A percentile compares a stretch with the other conserved stretches of the same genome.
phyloP scores from a whole-genome alignment of 2,113 vertebrate species.

The Indicator indicator region DNA sequence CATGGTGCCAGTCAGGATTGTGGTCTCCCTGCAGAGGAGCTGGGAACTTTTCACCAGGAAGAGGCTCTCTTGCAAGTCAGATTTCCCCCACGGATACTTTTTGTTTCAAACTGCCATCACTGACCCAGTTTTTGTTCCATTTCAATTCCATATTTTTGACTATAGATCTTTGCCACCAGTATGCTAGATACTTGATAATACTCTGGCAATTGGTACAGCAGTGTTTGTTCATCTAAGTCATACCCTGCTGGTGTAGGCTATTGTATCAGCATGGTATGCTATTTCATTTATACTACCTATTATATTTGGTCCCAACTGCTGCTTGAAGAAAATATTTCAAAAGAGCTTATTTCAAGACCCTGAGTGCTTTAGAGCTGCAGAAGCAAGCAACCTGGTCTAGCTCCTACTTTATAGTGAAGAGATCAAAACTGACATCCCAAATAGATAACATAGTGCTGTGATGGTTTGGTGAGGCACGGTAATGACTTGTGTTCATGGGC shows the following conservation, averaged over 20 bases:
- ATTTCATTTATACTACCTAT: not conserved
- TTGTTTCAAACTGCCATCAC: not conserved
- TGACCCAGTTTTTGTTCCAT: not conserved
- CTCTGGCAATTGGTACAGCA: not conserved
- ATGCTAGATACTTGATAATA: not conserved
- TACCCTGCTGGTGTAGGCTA: not conserved
- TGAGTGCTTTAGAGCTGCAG: not conserved
- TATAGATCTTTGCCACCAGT: not conserved
- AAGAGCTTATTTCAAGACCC: not conserved
- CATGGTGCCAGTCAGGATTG: not conserved
- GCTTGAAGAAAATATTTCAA: not conserved
- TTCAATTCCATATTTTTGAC: not conserved
- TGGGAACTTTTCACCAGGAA: not conserved
- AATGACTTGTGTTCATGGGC: not conserved
- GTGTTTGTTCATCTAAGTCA: slow-evolving; percentile 23
- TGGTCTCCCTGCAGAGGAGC: not conserved
- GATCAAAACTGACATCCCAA: slow-evolving; percentile 2
- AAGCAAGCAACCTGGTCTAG: not conserved
- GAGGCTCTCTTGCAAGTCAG: not conserved
- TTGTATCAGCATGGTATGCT: not conserved
- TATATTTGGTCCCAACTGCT: not conserved
- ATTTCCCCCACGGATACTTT: not conserved
- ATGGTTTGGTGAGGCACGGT: not conserved
- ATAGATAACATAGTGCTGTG: not conserved
- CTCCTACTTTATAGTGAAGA: not conserved